phyloP scores from a whole-genome alignment of 2,888 invertebrate genomes.

The Sericinus montela region DNA sequence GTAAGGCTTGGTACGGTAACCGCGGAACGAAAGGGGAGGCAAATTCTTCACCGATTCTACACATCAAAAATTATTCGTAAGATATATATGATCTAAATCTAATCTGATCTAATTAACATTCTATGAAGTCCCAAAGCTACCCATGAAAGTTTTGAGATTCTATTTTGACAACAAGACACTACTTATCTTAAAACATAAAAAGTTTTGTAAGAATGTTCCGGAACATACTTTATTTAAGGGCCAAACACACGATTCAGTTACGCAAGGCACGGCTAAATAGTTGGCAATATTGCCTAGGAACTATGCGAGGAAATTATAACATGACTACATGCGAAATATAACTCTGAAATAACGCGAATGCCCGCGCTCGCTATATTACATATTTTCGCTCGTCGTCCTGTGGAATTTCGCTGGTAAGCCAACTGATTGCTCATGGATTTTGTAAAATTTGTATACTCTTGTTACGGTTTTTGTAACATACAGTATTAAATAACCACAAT shows the following conservation, averaged over 20 bases:
- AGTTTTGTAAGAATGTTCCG: not conserved
- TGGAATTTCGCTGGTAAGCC: conserved; percentile 8
- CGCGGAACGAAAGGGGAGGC: too few species aligned
- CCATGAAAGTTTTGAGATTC: too few species aligned
- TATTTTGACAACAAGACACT: too few species aligned
- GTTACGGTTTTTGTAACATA: too few species aligned
- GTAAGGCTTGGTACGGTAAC: too few species aligned
- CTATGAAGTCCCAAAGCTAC: too few species aligned
- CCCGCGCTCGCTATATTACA: conserved; percentile 18
- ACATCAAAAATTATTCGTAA: too few species aligned
- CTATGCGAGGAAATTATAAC: conserved; percentile 54
- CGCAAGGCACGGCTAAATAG: conserved; percentile 38
- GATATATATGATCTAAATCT: too few species aligned
- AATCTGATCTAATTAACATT: too few species aligned
- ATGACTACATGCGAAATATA: conserved; percentile 37
- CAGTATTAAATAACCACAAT: not conserved
- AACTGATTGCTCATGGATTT: not conserved
- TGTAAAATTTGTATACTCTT: not conserved
- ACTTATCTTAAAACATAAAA: too few species aligned
- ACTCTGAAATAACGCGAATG: conserved; percentile 42
- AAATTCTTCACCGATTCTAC: too few species aligned
- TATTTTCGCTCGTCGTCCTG: conserved; percentile 12
- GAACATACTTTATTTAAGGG: conserved; percentile 5
- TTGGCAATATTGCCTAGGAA: conserved; percentile 45
- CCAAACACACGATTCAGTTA: conserved; percentile 9